Base-by-base conservation (phyloP, 2,888 invertebrate species). In the Tridacna crocea region DNA sequence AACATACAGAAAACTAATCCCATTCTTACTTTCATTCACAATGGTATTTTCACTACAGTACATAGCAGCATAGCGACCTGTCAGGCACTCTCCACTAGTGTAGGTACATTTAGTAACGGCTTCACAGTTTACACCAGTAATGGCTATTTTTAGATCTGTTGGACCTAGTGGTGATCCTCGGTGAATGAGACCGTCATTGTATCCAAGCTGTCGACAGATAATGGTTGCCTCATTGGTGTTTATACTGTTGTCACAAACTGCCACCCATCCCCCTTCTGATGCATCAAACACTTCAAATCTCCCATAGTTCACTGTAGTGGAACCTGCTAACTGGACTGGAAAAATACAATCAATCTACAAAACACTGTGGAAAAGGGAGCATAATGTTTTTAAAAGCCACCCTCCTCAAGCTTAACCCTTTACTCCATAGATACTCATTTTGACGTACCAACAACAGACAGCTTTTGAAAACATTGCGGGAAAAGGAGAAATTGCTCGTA, bases 171-270 rank as follows among this genome's bases (percentile, higher is more conserved):
- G 79, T 19, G 84, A 84, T 11, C 84, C 81, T 24, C 36, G 36
- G 60, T 87, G 84, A 27, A 75, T 55, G 65, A 81, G 66, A 15
- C 90, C 88, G 1, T 79, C 78, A 13, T 51, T 48, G 79, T 85
- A 91, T 12, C 90, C 91, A 55, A 87, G 73, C 72, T 88, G 87
- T 22, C 79, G 77, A 73, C 91, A 91, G 4, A 90, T 60, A 10
- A 88, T 75, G 11, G 47, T 79, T 8, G 89, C 90, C 26, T 89
- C 88, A 12, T 81, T 77, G 24, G 87, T 77, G 60, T 78, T 79
- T n/a, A 88, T 81, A 22, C 80, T 79, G 24, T 87, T 66, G n/a
- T 82, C 86, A 77, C 88, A 89, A 0, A 88, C 80, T 26, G 81
- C 79, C 13, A 84, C 73, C 80, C 84, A 82, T 15, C 65, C 76